Base-by-base conservation (phyloP, 2,797 vertebrate species). In the Protosalanx chinensis region DNA sequence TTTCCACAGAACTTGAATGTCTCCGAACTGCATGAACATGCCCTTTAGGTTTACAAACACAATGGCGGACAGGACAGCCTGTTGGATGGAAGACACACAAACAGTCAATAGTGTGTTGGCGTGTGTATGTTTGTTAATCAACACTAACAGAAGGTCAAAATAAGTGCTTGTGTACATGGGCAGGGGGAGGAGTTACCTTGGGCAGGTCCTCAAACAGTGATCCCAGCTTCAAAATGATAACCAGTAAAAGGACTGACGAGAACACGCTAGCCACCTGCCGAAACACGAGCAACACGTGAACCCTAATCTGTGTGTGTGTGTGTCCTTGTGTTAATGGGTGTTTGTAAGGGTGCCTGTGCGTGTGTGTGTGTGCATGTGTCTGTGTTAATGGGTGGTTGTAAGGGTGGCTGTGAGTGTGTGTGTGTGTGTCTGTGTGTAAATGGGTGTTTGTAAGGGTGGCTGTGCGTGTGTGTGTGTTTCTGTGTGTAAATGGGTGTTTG, bases 1-100 rank as follows among this genome's bases (percentile, higher is more conserved):
- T 82, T 81, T 95, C 96, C 96, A 98, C 64, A 99, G 92, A 0
- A 6, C 30, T 3, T 77, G 15, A 5, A 98, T 20, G 32, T 98
- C 96, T 0, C 1, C 8, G 70, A 94, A 93, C 88, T 99, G 97
- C 85, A 82, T 91, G 85, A 95, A 92, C 94, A 99, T 98, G 66
- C 96, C 96, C 79, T 96, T 97, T 81, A 98, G 88, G 84, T 98
- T 98, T 78, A 93, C 84, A 6, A 98, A 92, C 64, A 99, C 92
- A 10, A 93, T 94, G 4, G 95, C 90, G 27, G 97, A 84, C 81
- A 99, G 85, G 59, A 98, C 94, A 0, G 96, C 95, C 97, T 99
- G 84, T 49, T 63, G 70, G n/a, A 62, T 33, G 53, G 46, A 76
- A 60, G 57, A 71, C 29, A 70, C 62, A 64, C 68, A 70, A 23